These are phyloP conservation scores for Heteromurus nitidus DNA, from an alignment of 2,888 invertebrate species.

Conservation along the genomic window DNA sequence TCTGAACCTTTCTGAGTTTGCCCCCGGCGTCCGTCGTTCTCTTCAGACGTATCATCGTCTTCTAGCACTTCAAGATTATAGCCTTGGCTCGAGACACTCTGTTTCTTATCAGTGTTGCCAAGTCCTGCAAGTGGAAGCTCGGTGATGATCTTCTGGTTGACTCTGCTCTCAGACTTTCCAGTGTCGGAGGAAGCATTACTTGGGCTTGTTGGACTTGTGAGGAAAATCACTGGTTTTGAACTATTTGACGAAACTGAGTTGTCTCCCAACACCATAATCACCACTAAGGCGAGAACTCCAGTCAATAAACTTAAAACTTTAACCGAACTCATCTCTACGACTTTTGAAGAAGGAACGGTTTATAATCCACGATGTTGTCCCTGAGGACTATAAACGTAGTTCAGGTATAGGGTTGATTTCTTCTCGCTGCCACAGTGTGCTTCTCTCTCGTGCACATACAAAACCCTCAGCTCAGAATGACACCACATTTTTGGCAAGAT, in stretches of 20 bases:
- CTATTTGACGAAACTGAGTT: conserved; percentile 6
- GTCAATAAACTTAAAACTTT: conserved; percentile 3
- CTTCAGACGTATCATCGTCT: conserved; percentile 24
- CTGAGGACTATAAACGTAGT: too few relatives aligned
- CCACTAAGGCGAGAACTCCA: neutral
- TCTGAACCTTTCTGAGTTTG: conserved; percentile 12
- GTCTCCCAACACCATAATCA: neutral
- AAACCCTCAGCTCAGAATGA: too few relatives aligned
- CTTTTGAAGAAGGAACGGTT: too few relatives aligned
- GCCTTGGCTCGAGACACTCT: conserved; percentile 33
- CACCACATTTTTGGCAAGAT: neutral
- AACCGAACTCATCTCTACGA: neutral
- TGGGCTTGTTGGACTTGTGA: conserved; percentile 8
- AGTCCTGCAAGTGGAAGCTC: conserved; percentile 6
- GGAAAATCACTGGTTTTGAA: conserved; percentile 38
- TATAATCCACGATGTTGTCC: too few relatives aligned
- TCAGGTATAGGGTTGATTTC: too few relatives aligned
- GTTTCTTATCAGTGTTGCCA: neutral
- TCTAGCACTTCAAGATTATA: conserved; percentile 37
- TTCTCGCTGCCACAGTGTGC: too few relatives aligned
- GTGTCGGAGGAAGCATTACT: conserved; percentile 20
- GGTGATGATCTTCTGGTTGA: conserved; percentile 18
- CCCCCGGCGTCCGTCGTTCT: conserved; percentile 7
- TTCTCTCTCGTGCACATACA: too few relatives aligned
- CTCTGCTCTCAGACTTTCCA: conserved; percentile 42